Percentiles rank a stretch among this genome's conserved stretches.
phyloP scores from a whole-genome alignment of 2,888 invertebrate genomes.

The Caenorhabditis panamensis region DNA sequence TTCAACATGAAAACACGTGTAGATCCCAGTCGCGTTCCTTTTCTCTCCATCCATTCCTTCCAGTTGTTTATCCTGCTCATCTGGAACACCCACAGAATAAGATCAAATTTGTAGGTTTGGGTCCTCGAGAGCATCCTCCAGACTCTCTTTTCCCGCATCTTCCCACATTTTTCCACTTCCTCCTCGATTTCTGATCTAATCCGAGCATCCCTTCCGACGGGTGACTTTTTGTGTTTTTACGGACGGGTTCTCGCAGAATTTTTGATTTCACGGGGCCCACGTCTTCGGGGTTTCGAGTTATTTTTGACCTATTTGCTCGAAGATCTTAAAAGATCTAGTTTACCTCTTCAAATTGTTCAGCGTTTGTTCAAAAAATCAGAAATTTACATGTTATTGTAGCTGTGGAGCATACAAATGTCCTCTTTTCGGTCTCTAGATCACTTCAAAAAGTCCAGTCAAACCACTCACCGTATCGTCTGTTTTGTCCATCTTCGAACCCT shows the following conservation, averaged over 20 bases:
- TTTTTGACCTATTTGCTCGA: not conserved
- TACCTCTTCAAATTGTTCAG: too few species aligned
- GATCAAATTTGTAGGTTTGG: not conserved
- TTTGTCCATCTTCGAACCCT: not conserved
- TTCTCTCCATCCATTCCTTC: too few species aligned
- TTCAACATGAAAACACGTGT: too few species aligned
- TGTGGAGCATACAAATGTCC: too few species aligned
- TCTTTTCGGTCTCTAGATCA: too few species aligned
- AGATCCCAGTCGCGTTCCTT: too few species aligned
- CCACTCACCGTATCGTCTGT: not conserved
- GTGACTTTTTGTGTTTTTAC: not conserved
- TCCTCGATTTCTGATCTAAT: slow-evolving; percentile 5
- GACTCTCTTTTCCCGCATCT: not conserved
- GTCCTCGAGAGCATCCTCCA: not conserved
- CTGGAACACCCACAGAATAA: slow-evolving; percentile 5
- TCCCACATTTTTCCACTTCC: not conserved
- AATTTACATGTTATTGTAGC: too few species aligned
- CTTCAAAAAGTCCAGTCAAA: too few species aligned
- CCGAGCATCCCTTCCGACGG: not conserved
- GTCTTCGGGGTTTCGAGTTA: not conserved
- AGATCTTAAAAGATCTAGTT: too few species aligned
- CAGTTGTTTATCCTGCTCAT: not conserved
- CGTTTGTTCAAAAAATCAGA: too few species aligned
- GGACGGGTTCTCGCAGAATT: slow-evolving; percentile 2
- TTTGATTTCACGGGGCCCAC: not conserved